A percentile compares a stretch with the other conserved stretches of the same genome.
These are phyloP conservation scores for Chrysocyon brachyurus DNA, from an alignment of 2,797 vertebrate species.

Conservation along the genomic window DNA sequence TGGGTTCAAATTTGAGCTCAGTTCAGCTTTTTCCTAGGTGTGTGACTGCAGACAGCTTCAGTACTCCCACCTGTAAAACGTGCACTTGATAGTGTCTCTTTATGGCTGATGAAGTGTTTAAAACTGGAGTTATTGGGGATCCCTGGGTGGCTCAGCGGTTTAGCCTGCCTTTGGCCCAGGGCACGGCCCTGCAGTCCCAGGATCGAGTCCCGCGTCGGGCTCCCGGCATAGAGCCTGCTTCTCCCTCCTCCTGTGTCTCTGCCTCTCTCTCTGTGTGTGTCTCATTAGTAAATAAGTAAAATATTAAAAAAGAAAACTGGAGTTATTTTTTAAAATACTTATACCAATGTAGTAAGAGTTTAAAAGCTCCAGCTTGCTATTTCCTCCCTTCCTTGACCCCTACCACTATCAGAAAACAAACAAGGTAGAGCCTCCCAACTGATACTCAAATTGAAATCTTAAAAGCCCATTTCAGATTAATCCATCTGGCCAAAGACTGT, in stretches of 20 bases:
- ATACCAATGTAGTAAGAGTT: background rate
- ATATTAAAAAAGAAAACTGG: too few relatives aligned
- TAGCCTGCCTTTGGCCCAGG: too few relatives aligned
- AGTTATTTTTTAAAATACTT: background rate
- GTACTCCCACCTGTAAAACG: background rate
- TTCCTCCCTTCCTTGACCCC: background rate
- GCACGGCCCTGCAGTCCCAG: too few relatives aligned
- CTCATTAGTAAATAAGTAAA: too few relatives aligned
- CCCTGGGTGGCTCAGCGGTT: too few relatives aligned
- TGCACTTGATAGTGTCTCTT: background rate
- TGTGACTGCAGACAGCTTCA: background rate
- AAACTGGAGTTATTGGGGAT: background rate
- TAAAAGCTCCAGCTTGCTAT: background rate
- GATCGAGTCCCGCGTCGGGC: too few relatives aligned
- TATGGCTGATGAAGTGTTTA: background rate
- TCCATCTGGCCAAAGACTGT: slow-evolving; percentile 15
- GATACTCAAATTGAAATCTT: background rate
- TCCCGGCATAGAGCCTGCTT: too few relatives aligned
- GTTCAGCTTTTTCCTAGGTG: background rate
- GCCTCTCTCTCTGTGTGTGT: too few relatives aligned
- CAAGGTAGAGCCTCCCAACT: background rate
- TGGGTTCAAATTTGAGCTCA: background rate
- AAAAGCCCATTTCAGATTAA: slow-evolving; percentile 40
- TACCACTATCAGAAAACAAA: background rate
- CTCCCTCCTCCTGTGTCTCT: too few relatives aligned